These are phyloP conservation scores for Ceratosolen fusciceps DNA, from an alignment of 1,140 invertebrate species.

Conservation along the genomic window DNA sequence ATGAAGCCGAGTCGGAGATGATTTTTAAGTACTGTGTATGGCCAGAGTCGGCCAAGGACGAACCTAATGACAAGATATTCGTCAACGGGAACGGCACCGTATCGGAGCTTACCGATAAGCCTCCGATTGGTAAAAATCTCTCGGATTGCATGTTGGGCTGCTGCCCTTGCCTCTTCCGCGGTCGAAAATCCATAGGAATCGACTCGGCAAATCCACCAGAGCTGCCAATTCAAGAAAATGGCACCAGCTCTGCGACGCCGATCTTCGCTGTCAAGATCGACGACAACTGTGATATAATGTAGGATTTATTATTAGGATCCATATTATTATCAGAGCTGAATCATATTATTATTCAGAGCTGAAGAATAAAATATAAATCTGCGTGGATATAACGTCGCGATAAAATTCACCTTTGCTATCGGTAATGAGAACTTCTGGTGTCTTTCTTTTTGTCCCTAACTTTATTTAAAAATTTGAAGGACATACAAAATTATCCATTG, in stretches of 20 bases:
- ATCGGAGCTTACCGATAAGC: background rate
- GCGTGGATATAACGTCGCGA: too few relatives aligned
- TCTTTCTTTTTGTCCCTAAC: too few relatives aligned
- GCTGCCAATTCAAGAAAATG: conserved; percentile 52
- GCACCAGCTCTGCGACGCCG: conserved; percentile 59
- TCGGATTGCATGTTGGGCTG: conserved; percentile 61
- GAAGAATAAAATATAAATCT: too few relatives aligned
- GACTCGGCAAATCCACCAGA: conserved; percentile 48
- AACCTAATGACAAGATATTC: conserved; percentile 52
- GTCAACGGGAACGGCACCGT: conserved; percentile 51
- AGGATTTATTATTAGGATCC: too few relatives aligned
- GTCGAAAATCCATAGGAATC: conserved; percentile 60
- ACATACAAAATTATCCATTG: too few relatives aligned
- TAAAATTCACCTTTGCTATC: too few relatives aligned
- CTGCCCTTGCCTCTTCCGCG: conserved; percentile 67
- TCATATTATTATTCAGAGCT: too few relatives aligned
- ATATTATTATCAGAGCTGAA: too few relatives aligned
- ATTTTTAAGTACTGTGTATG: conserved; percentile 65
- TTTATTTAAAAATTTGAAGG: too few relatives aligned
- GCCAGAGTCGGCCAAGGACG: conserved; percentile 57
- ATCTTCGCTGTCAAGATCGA: conserved; percentile 63
- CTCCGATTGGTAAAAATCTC: conserved; percentile 54
- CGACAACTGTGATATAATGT: conserved; percentile 59
- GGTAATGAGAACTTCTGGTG: too few relatives aligned
- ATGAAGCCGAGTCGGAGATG: conserved; percentile 50